A percentile compares a stretch with the other conserved stretches of the same genome.
Evolutionary conservation across 2,113 vertebrate genomes (phyloP).

Genomic region (Ginglymostoma cirratum): DNA sequence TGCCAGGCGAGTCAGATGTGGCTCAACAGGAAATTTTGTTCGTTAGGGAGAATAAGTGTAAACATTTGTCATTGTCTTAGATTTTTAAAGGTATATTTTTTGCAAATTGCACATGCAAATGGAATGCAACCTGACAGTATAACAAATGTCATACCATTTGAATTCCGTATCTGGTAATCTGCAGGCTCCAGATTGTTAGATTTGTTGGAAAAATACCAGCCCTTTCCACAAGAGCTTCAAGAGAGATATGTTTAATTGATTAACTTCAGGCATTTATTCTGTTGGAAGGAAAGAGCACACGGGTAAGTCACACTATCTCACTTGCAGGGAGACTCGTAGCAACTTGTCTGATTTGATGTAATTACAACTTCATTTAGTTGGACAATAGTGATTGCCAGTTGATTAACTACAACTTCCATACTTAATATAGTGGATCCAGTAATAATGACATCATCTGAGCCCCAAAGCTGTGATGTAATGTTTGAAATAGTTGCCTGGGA

Average conservation of each 20-base stretch:
- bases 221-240: background rate
- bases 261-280: background rate
- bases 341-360: background rate
- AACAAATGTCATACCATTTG: background rate
- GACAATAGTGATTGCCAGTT: background rate
- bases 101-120: background rate
- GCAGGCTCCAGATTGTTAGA: background rate
- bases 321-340: background rate
- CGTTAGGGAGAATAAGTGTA: background rate
- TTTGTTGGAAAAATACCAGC: background rate
- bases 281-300: background rate
- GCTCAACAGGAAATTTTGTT: background rate
- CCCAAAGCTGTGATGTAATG: slow-evolving; percentile 35
- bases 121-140: background rate
- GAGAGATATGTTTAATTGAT: background rate
- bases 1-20: background rate
- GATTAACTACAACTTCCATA: background rate
- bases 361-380: background rate
- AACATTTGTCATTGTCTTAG: background rate
- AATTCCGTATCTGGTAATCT: background rate
- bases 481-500: slow-evolving; percentile 38
- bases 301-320: background rate
- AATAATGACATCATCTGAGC: slow-evolving; percentile 25
- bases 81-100: background rate
- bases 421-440: slow-evolving; percentile 5